These are phyloP conservation scores for Zapornia atra DNA, from an alignment of 2,113 vertebrate species.

Conservation along the genomic window DNA sequence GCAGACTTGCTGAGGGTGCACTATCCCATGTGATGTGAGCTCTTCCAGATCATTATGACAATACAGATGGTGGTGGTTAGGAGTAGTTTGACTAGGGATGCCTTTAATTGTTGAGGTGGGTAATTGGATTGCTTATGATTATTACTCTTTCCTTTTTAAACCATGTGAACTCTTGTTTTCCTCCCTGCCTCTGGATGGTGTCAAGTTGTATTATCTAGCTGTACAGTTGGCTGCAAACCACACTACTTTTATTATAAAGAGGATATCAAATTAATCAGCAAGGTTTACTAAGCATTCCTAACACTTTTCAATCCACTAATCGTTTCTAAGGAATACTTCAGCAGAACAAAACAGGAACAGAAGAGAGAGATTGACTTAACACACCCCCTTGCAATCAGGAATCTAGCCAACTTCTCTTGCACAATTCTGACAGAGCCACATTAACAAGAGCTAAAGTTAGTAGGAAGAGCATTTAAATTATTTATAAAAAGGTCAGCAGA, in stretches of 20 bases:
- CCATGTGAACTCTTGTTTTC: background rate
- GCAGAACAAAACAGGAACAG: background rate
- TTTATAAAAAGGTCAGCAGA: conserved; percentile 71
- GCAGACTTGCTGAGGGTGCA: too few relatives aligned
- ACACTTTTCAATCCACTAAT: background rate
- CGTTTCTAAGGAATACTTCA: background rate
- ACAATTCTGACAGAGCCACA: background rate
- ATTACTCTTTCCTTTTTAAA: background rate
- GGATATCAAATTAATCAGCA: background rate
- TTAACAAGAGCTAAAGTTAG: conserved; percentile 50
- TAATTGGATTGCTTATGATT: background rate
- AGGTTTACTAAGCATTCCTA: background rate
- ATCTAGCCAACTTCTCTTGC: background rate
- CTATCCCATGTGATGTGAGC: background rate
- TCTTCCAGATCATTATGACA: background rate
- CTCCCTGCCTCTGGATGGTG: background rate
- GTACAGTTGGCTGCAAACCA: background rate
- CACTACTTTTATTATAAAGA: background rate
- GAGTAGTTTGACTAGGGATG: background rate
- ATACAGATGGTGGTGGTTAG: conserved; percentile 25
- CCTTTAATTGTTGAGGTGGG: background rate
- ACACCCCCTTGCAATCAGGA: background rate
- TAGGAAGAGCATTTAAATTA: conserved; percentile 58
- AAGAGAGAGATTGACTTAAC: background rate
- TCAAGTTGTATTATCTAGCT: background rate